Evolutionary conservation across 1,140 invertebrate species (phyloP), one percentile per base, ranked within the genome.

Genomic region (Phymastichus coffea): DNA sequence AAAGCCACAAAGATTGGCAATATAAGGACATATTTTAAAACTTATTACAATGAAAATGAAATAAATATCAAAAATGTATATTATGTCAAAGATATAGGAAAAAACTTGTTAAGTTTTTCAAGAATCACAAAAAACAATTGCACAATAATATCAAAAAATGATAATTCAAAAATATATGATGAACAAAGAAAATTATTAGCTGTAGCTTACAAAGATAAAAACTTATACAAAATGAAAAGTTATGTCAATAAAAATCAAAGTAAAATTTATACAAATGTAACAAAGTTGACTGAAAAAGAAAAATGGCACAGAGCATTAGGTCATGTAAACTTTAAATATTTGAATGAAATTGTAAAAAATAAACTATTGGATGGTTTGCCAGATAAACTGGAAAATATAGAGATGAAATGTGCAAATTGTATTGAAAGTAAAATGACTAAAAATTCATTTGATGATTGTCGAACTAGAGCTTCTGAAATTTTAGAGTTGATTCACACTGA

Each of bases 21-120:
- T n/a, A n/a, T n/a, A n/a, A n/a, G n/a, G n/a, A n/a, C n/a, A n/a
- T n/a, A n/a, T n/a, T n/a, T n/a, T n/a, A n/a, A n/a, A n/a, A n/a
- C n/a, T n/a, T n/a, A n/a, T 33, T 28, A 23, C 7, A 53, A 53
- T 40, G 20, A 14, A 7, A 41, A 19, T 8, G 41, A 38, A 40
- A 30, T 64, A 15, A 17, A 64, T 48, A 17, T 64, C n/a, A 44
- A 53, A 52, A 61, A 64, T 51, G 48, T 64, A 0, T 61, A 15
- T 41, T 61, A 28, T 43, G 52, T 61, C 15, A 41, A 61, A 57
- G 63, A 35, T 8, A 52, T 57, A 40, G n/a, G n/a, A n/a, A n/a
- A n/a, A n/a, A n/a, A n/a, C n/a, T n/a, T n/a, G n/a, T n/a, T n/a
- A n/a, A n/a, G n/a, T n/a, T n/a, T n/a, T n/a, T n/a, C n/a, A n/a